Conservation (phyloP, 2,113 vertebrate species). For the Cinclus cinclus region DNA sequence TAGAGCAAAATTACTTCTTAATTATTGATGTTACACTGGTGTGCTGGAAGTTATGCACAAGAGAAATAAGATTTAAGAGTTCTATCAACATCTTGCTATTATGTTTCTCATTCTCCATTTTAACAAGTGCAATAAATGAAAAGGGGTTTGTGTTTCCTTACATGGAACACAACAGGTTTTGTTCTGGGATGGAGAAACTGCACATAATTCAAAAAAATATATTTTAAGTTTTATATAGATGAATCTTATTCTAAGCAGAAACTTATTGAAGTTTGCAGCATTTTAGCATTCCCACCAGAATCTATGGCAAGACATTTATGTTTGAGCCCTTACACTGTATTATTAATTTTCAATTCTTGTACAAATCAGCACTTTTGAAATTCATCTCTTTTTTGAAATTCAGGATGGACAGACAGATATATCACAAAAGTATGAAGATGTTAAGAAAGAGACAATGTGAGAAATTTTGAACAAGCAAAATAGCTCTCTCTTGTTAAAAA, state of each 20-base stretch:
- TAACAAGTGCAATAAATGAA: background rate
- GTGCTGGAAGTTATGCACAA: background rate
- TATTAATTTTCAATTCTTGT: background rate
- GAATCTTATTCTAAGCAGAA: background rate
- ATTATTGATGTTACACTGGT: background rate
- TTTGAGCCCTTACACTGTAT: background rate
- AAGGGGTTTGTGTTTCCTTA: background rate
- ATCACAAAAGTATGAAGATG: background rate
- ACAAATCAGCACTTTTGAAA: background rate
- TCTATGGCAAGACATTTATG: background rate
- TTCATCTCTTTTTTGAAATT: background rate
- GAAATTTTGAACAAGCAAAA: background rate
- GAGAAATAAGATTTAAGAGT: background rate
- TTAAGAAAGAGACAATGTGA: background rate
- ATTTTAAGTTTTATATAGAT: background rate
- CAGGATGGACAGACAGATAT: background rate
- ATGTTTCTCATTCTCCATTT: background rate
- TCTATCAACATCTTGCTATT: background rate
- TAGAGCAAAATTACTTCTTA: background rate
- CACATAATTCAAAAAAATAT: background rate
- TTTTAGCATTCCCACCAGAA: background rate
- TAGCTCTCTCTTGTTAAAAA: background rate
- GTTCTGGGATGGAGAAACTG: background rate
- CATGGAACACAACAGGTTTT: background rate
- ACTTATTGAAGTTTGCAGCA: background rate